Conservation (phyloP, 2,888 invertebrate genomes). For the Lathronympha strigana region DNA sequence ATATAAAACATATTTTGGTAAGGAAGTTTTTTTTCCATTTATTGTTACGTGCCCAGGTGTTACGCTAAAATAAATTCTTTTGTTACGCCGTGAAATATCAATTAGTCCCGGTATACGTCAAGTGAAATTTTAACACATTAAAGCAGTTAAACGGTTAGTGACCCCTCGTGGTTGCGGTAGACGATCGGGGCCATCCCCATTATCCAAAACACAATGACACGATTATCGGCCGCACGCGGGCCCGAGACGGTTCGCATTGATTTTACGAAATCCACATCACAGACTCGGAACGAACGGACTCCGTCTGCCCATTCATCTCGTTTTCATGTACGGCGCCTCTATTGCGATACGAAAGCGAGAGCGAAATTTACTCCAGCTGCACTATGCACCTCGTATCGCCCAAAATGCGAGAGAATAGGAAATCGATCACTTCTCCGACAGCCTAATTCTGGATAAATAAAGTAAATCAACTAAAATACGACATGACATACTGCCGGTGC, state of each 20-base stretch:
- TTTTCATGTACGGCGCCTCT: conserved; percentile 79
- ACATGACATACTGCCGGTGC: conserved; percentile 1
- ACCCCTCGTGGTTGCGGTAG: conserved; percentile 60
- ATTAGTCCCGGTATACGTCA: conserved; percentile 57
- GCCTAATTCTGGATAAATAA: conserved; percentile 18
- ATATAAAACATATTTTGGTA: neutral
- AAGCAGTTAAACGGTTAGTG: conserved; percentile 65
- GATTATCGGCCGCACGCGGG: conserved; percentile 68
- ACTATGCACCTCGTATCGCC: conserved; percentile 72
- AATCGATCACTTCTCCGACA: conserved; percentile 57
- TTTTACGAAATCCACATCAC: conserved; percentile 81
- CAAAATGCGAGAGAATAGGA: conserved; percentile 71
- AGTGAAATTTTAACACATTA: conserved; percentile 66
- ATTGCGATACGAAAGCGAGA: conserved; percentile 82
- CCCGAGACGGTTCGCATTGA: conserved; percentile 77
- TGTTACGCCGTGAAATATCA: conserved; percentile 20
- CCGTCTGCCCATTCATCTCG: conserved; percentile 82
- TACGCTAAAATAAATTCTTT: neutral
- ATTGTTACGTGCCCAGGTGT: neutral
- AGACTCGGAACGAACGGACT: conserved; percentile 77
- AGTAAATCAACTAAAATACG: neutral
- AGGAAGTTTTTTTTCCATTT: neutral
- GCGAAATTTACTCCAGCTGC: conserved; percentile 78
- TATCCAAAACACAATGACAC: conserved; percentile 76
- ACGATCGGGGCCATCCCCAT: conserved; percentile 65